Conservation (phyloP, 1,140 invertebrate species). For the Mycetomoellerius zeteki region DNA sequence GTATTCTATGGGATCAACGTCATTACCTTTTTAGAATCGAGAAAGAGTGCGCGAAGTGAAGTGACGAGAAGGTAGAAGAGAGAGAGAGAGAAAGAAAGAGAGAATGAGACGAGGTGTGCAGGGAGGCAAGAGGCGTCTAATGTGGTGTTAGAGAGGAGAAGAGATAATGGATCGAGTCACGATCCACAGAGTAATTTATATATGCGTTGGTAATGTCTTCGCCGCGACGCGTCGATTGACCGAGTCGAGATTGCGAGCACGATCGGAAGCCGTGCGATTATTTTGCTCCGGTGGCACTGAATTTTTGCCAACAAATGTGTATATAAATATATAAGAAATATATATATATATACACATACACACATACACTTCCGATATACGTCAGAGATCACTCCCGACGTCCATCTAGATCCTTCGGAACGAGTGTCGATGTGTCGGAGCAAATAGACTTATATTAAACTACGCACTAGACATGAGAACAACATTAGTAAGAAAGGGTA, state of each 20-base stretch:
- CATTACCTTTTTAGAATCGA: slow-evolving; percentile 73
- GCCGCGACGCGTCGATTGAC: slow-evolving; percentile 39
- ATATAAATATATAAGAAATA: slow-evolving; percentile 1
- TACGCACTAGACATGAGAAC: too few relatives aligned
- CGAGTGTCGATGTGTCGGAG: not conserved
- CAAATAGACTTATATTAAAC: too few relatives aligned
- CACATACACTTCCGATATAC: slow-evolving; percentile 53
- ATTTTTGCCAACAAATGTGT: slow-evolving; percentile 36
- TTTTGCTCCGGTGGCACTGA: slow-evolving; percentile 50
- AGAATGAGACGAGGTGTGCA: slow-evolving; percentile 36
- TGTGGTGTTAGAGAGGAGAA: slow-evolving; percentile 38
- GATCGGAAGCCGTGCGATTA: slow-evolving; percentile 57
- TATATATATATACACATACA: slow-evolving; percentile 17
- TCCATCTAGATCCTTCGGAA: slow-evolving; percentile 9
- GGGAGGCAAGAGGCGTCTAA: slow-evolving; percentile 44
- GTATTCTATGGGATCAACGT: slow-evolving; percentile 84
- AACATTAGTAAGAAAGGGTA: too few relatives aligned
- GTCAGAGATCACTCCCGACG: slow-evolving; percentile 53
- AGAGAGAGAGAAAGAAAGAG: slow-evolving; percentile 11
- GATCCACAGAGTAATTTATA: slow-evolving; percentile 51
- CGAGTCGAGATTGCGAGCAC: slow-evolving; percentile 56
- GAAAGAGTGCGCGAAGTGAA: slow-evolving; percentile 47
- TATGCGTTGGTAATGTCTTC: slow-evolving; percentile 49
- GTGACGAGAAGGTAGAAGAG: slow-evolving; percentile 2
- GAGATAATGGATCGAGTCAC: slow-evolving; percentile 44